A percentile compares a stretch with the other conserved stretches of the same genome.
These are phyloP conservation scores for Ferdinandea cuprea DNA, from an alignment of 2,888 invertebrate genomes.

Conservation along the genomic window DNA sequence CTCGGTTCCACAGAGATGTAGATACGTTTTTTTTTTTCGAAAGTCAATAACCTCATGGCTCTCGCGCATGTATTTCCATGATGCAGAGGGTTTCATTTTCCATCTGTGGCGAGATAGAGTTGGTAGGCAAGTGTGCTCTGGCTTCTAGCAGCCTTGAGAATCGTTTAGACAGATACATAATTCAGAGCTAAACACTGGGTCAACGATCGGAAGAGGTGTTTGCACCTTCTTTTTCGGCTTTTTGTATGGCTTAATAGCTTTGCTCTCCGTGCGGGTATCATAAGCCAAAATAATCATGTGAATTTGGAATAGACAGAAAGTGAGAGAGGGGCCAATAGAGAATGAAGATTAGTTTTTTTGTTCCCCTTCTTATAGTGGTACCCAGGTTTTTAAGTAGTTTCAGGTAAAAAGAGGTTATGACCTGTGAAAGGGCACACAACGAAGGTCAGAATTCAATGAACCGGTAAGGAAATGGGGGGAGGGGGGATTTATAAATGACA, in stretches of 20 bases:
- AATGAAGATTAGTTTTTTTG: background rate
- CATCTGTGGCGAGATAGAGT: slow-evolving; percentile 31
- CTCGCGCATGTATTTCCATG: slow-evolving; percentile 27
- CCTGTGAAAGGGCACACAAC: slow-evolving; percentile 9
- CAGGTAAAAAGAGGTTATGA: background rate
- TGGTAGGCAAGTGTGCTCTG: slow-evolving; percentile 24
- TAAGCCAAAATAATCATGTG: slow-evolving; percentile 23
- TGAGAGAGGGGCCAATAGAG: slow-evolving; percentile 1
- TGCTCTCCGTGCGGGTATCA: slow-evolving; percentile 42
- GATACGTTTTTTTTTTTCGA: slow-evolving; percentile 38
- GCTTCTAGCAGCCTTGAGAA: slow-evolving; percentile 69
- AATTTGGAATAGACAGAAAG: background rate
- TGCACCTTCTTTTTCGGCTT: slow-evolving; percentile 59
- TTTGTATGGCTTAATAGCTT: slow-evolving; percentile 43
- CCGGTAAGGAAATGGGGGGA: background rate
- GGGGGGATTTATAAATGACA: background rate
- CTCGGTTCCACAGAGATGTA: slow-evolving; percentile 43
- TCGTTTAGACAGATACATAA: slow-evolving; percentile 69
- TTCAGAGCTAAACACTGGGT: slow-evolving; percentile 70
- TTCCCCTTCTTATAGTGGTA: too few relatives aligned
- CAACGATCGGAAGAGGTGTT: slow-evolving; percentile 72
- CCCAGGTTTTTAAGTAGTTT: background rate
- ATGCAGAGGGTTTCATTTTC: slow-evolving; percentile 69
- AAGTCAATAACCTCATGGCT: slow-evolving; percentile 69
- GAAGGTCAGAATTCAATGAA: slow-evolving; percentile 3